A percentile compares a stretch with the other conserved stretches of the same genome.
These are phyloP conservation scores for Nilaparvata lugens DNA, from an alignment of 1,140 invertebrate species.

Conservation along the genomic window DNA sequence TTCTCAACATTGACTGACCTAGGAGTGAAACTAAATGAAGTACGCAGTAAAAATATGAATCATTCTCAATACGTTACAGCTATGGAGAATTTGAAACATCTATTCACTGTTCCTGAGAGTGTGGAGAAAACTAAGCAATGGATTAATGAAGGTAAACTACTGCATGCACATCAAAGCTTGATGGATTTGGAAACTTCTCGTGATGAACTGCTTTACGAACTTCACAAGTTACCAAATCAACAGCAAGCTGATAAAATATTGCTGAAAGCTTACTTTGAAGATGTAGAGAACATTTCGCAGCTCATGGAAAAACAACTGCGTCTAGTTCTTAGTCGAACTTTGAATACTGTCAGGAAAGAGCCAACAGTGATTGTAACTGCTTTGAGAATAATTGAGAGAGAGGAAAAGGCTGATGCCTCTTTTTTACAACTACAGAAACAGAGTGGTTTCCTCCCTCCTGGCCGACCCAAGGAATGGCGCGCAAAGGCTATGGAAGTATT, in stretches of 20 bases:
- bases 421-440: constrained; percentile 66
- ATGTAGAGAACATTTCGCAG: constrained; percentile 84
- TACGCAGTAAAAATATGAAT: constrained; percentile 84
- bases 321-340: constrained; percentile 77
- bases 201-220: constrained; percentile 89
- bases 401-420: constrained; percentile 84
- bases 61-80: constrained; percentile 95
- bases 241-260: constrained; percentile 81
- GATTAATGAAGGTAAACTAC: constrained; percentile 89
- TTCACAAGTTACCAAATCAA: constrained; percentile 88
- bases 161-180: constrained; percentile 74
- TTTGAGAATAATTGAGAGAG: constrained; percentile 90
- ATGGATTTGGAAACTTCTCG: constrained; percentile 93
- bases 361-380: constrained; percentile 95
- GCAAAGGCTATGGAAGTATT: constrained; percentile 76
- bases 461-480: constrained; percentile 87
- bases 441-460: constrained; percentile 84
- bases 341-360: constrained; percentile 90
- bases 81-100: constrained; percentile 96
- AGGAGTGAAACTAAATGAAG: constrained; percentile 66
- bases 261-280: constrained; percentile 91
- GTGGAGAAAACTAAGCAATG: constrained; percentile 88
- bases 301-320: constrained; percentile 86
- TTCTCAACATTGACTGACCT: constrained; percentile 60
- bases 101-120: constrained; percentile 95